A percentile compares a stretch with the other conserved stretches of the same genome.
phyloP scores from a whole-genome alignment of 64 coral and sea anemone species.

The Pocillopora verrucosa region DNA sequence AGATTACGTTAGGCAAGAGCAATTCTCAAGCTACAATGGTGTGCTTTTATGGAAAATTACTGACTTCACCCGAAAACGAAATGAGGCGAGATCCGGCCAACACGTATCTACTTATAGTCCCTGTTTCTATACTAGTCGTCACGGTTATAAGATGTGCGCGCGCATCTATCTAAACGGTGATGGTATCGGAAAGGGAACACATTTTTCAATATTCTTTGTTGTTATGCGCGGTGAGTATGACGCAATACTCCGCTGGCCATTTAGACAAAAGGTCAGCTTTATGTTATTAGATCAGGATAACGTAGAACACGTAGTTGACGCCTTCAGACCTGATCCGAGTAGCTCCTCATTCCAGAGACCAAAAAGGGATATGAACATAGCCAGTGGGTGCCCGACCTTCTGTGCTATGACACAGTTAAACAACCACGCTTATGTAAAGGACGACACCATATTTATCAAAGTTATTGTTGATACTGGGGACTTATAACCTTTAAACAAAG shows the following conservation, averaged over 20 bases:
- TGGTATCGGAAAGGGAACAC: slow-evolving; percentile 23
- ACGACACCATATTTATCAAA: slow-evolving; percentile 64
- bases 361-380: slow-evolving; percentile 31
- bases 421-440: slow-evolving; percentile 46
- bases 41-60: slow-evolving; percentile 60
- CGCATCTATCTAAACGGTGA: slow-evolving; percentile 41
- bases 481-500: neutral
- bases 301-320: slow-evolving; percentile 53
- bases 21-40: slow-evolving; percentile 21
- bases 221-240: slow-evolving; percentile 46
- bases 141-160: slow-evolving; percentile 45
- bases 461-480: slow-evolving; percentile 42
- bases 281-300: slow-evolving; percentile 64
- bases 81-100: slow-evolving; percentile 44
- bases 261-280: slow-evolving; percentile 37
- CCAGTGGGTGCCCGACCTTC: slow-evolving; percentile 50
- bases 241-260: slow-evolving; percentile 38
- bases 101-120: slow-evolving; percentile 48
- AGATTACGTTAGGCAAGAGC: slow-evolving; percentile 28
- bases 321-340: slow-evolving; percentile 47
- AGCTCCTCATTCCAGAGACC: slow-evolving; percentile 64
- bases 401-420: slow-evolving; percentile 28
- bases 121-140: slow-evolving; percentile 46
- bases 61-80: slow-evolving; percentile 24
- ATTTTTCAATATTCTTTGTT: slow-evolving; percentile 20